Base-by-base conservation (phyloP, 2,797 vertebrate genomes). In the Furcifer pardalis region DNA sequence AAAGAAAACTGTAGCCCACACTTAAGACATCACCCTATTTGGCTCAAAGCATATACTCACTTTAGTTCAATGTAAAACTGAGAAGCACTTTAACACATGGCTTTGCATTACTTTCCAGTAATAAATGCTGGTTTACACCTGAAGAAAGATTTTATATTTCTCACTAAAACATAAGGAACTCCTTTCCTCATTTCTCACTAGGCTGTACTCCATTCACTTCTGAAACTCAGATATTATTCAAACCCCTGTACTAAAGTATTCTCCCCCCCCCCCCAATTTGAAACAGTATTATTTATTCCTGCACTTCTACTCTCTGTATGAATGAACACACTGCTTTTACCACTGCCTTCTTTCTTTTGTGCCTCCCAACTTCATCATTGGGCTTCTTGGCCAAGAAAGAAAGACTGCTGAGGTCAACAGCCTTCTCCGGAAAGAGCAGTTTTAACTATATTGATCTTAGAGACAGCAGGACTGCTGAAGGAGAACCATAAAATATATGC, bases 61-160 rank as follows among this genome's bases (percentile, higher is more conserved):
- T 66, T 13, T 40, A 37, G 35, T 74, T 10, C 66, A 60, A 13
- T 69, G 13, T 69, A 87, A 62, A 87, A 84, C 0, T 1, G 52
- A 30, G 10, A 27, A 77, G 63, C 35, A 30, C 42, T 10, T 12
- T 40, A 79, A 19, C 27, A 44, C 52, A 68, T 40, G 30, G 0
- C 3, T 52, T 84, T 81, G 75, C 77, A 30, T 27, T 46, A 62
- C 17, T 25, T 30, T 56, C 63, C 6, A 17, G 12, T 35, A 62
- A 52, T 77, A 84, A 35, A 72, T 63, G 27, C 76, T 79, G 65
- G 46, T 37, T 69, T 72, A 77, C 81, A 23, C 30, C 77, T 81
- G 65, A 77, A 81, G 78, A 79, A 52, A 77, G 7, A 30, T 59
- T 87, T 72, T 76, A 81, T 77, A 59, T 87, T 76, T 81, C 81